Percentiles rank a stretch among this genome's conserved stretches.
Conservation (phyloP, 2,888 invertebrate genomes). For the Lycocerus yunnanus region DNA sequence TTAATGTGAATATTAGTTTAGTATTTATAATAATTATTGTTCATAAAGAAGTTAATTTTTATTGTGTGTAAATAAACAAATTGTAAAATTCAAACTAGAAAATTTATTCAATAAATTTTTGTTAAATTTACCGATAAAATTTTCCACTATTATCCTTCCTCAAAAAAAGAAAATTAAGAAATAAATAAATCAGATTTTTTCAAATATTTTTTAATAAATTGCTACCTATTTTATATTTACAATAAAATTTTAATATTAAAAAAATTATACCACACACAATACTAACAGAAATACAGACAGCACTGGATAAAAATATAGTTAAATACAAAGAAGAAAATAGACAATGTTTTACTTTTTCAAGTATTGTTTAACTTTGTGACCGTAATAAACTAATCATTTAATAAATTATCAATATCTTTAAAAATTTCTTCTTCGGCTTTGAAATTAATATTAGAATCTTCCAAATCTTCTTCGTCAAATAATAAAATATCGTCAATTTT, state of each 20-base stretch:
- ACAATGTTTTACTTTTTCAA: neutral
- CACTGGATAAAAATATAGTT: neutral
- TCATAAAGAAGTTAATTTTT: constrained; percentile 44
- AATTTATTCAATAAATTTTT: constrained; percentile 5
- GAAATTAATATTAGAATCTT: constrained; percentile 42
- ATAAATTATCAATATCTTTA: constrained; percentile 54
- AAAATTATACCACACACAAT: neutral
- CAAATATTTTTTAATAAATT: neutral
- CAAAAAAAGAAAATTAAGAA: neutral
- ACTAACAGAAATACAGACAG: neutral
- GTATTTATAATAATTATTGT: constrained; percentile 46
- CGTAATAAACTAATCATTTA: constrained; percentile 44
- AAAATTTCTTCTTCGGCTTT: constrained; percentile 54
- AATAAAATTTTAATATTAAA: neutral
- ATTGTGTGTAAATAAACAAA: constrained; percentile 51
- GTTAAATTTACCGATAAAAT: constrained; percentile 3
- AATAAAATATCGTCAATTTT: constrained; percentile 47
- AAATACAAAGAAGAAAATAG: neutral
- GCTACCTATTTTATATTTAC: neutral
- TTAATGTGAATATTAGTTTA: constrained; percentile 51
- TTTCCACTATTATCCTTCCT: neutral
- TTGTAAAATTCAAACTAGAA: neutral
- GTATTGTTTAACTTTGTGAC: neutral
- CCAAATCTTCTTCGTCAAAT: constrained; percentile 49
- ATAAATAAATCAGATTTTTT: neutral